Evolutionary conservation across 30 jellyfish, hydroid and myxozoan species (phyloP).

Genomic region (Aurelia sp.): DNA sequence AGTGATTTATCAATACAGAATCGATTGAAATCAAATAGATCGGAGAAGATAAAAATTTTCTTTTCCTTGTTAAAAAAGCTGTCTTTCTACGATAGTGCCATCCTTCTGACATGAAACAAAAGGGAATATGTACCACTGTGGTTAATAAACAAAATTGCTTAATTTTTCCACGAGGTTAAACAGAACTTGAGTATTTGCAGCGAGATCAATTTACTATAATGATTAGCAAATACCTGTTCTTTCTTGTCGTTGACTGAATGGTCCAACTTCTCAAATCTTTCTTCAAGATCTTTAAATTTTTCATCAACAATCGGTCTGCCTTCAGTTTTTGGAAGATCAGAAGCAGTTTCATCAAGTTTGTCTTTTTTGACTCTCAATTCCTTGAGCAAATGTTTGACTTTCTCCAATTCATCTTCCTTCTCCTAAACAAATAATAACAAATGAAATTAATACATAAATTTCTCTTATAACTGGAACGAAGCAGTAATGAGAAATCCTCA

Average conservation of each 20-base stretch:
- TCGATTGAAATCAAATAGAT: too few relatives aligned
- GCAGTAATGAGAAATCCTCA: background rate
- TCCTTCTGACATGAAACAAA: too few relatives aligned
- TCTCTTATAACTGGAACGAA: too few relatives aligned
- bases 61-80: too few relatives aligned
- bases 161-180: too few relatives aligned
- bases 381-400: constrained; percentile 43
- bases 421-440: constrained; percentile 25
- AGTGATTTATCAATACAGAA: too few relatives aligned
- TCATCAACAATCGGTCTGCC: constrained; percentile 71
- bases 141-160: too few relatives aligned
- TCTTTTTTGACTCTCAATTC: constrained; percentile 33
- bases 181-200: too few relatives aligned
- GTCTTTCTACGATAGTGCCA: too few relatives aligned
- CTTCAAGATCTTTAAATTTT: constrained; percentile 40
- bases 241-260: constrained; percentile 36
- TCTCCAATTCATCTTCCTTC: constrained; percentile 60
- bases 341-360: constrained; percentile 36
- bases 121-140: too few relatives aligned
- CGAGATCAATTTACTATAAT: background rate
- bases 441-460: background rate
- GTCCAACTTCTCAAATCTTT: constrained; percentile 53
- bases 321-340: constrained; percentile 40
- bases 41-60: too few relatives aligned
- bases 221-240: constrained; percentile 27